These are phyloP conservation scores for Chloebia gouldiae DNA, from an alignment of 2,113 vertebrate species.

Conservation along the genomic window DNA sequence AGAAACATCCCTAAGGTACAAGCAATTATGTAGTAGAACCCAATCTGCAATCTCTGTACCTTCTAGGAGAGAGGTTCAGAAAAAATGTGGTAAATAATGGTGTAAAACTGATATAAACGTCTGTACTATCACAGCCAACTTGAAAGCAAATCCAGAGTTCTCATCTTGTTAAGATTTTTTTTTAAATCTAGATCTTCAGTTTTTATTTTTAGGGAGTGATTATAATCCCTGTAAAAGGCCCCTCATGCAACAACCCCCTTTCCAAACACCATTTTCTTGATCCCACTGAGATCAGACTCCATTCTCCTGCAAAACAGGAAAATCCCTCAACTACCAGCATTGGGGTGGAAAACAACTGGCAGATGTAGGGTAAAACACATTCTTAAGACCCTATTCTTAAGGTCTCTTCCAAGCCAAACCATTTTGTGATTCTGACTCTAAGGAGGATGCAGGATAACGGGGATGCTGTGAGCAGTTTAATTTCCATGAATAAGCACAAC, in stretches of 20 bases:
- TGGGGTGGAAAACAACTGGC: not conserved
- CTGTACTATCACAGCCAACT: not conserved
- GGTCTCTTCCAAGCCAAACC: not conserved
- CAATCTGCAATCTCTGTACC: not conserved
- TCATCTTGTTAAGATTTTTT: not conserved
- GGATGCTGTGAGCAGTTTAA: not conserved
- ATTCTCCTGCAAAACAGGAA: not conserved
- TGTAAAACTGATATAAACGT: not conserved
- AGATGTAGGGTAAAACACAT: not conserved
- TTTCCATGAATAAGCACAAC: not conserved
- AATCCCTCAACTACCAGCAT: not conserved
- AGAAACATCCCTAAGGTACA: not conserved
- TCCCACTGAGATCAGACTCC: not conserved
- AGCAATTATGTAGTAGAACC: not conserved
- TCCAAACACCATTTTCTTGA: not conserved
- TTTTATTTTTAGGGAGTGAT: not conserved
- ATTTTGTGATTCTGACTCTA: not conserved
- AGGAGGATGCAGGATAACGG: rapidly evolving
- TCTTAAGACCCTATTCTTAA: not conserved
- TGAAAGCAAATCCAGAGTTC: not conserved
- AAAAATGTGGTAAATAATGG: not conserved
- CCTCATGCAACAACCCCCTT: not conserved
- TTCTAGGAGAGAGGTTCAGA: not conserved
- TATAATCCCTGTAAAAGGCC: not conserved
- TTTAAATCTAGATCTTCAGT: not conserved